A percentile compares a stretch with the other conserved stretches of the same genome.
phyloP scores from a whole-genome alignment of 2,113 vertebrate species.

The Vireo altiloquus region DNA sequence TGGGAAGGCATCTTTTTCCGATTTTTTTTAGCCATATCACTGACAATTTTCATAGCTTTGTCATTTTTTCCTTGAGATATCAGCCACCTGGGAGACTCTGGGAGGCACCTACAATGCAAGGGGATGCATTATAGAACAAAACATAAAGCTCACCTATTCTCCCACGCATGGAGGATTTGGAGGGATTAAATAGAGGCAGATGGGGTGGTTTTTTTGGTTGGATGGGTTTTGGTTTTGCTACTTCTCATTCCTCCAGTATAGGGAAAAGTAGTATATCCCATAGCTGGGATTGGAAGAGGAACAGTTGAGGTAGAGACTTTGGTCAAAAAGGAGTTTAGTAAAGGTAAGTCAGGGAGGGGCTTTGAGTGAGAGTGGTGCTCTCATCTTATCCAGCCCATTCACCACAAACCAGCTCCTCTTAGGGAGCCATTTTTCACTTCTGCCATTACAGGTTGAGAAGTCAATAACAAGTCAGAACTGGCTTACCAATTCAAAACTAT shows the following conservation, averaged over 20 bases:
- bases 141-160: background rate
- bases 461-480: background rate
- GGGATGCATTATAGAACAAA: background rate
- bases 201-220: no score
- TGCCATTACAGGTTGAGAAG: background rate
- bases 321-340: background rate
- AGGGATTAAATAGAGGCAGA: background rate
- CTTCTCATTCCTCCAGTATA: background rate
- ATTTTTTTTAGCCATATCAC: conserved; percentile 74
- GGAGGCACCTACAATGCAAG: conserved; percentile 58
- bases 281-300: background rate
- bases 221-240: rapidly evolving
- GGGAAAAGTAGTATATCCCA: background rate
- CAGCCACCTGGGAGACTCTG: conserved; percentile 81
- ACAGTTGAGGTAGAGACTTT: background rate
- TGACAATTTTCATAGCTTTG: conserved; percentile 69
- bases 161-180: rapidly evolving
- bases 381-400: background rate
- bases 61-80: conserved; percentile 73
- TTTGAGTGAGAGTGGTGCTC: background rate
- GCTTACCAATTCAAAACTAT: background rate
- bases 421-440: background rate
- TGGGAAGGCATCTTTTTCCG: conserved; percentile 53
- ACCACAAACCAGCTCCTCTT: background rate
- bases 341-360: background rate